phyloP scores from a whole-genome alignment of 2,113 vertebrate genomes.

The Heterotis niloticus region DNA sequence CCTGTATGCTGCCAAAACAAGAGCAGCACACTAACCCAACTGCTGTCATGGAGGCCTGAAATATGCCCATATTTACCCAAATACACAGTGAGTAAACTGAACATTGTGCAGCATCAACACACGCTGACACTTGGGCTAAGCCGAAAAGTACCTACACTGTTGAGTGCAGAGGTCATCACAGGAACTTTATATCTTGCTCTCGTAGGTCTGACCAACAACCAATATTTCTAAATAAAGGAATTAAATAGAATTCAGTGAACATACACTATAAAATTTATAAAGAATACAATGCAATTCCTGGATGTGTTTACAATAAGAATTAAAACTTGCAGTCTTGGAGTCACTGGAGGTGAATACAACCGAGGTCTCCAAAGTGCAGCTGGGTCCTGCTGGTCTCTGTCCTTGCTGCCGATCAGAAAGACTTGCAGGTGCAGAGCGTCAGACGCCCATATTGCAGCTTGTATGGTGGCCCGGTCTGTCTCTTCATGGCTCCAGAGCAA shows the following conservation, averaged over 20 bases:
- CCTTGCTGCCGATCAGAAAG: conserved; percentile 9
- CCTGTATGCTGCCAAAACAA: no score
- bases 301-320: no score
- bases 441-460: neutral
- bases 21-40: no score
- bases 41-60: no score
- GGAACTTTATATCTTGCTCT: no score
- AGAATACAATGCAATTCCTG: no score
- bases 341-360: neutral
- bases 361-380: neutral
- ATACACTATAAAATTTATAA: no score
- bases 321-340: no score
- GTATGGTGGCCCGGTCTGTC: conserved; percentile 16
- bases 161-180: neutral
- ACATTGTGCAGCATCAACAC: neutral
- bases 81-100: neutral
- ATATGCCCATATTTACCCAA: neutral
- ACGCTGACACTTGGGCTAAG: neutral
- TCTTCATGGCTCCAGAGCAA: neutral
- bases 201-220: neutral
- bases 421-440: neutral
- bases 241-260: no score
- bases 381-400: neutral
- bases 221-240: no score
- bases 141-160: neutral